Conservation (phyloP, 92 coral and sea anemone genomes). For the Muricea muricata region DNA sequence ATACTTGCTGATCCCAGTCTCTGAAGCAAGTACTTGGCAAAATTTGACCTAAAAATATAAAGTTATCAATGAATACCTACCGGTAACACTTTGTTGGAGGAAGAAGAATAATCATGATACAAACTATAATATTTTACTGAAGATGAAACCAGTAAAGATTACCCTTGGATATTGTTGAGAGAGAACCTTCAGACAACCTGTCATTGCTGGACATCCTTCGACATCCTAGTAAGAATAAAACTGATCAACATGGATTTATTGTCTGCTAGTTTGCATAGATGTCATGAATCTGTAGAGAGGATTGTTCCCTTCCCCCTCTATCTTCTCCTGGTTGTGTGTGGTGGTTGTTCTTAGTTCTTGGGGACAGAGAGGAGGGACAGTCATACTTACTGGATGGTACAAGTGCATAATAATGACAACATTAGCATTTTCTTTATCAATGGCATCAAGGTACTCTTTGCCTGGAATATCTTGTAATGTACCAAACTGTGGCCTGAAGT, state of each 20-base stretch:
- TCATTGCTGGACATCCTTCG: constrained; percentile 86
- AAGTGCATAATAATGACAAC: constrained; percentile 85
- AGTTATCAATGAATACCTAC: too few relatives aligned
- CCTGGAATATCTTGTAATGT: constrained; percentile 66
- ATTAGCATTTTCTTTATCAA: constrained; percentile 86
- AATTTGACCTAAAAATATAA: constrained; percentile 77
- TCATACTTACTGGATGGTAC: constrained; percentile 74
- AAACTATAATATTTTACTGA: too few relatives aligned
- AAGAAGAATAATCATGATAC: too few relatives aligned
- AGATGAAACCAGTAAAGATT: constrained; percentile 26
- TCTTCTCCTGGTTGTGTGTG: too few relatives aligned
- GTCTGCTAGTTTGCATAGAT: neutral
- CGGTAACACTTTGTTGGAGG: too few relatives aligned
- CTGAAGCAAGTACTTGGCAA: constrained; percentile 82
- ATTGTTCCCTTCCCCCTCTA: too few relatives aligned
- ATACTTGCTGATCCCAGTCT: constrained; percentile 93
- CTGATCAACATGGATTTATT: too few relatives aligned
- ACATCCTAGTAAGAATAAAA: constrained; percentile 47
- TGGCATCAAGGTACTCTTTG: constrained; percentile 79
- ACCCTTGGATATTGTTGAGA: constrained; percentile 86
- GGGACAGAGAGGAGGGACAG: too few relatives aligned
- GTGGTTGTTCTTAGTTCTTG: too few relatives aligned
- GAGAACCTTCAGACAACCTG: constrained; percentile 76
- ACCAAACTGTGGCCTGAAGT: constrained; percentile 84
- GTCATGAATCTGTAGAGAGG: too few relatives aligned